Evolutionary conservation across 2,113 vertebrate genomes (phyloP), one percentile per base, ranked within the genome.

Genomic region (Rhombomys opimus): DNA sequence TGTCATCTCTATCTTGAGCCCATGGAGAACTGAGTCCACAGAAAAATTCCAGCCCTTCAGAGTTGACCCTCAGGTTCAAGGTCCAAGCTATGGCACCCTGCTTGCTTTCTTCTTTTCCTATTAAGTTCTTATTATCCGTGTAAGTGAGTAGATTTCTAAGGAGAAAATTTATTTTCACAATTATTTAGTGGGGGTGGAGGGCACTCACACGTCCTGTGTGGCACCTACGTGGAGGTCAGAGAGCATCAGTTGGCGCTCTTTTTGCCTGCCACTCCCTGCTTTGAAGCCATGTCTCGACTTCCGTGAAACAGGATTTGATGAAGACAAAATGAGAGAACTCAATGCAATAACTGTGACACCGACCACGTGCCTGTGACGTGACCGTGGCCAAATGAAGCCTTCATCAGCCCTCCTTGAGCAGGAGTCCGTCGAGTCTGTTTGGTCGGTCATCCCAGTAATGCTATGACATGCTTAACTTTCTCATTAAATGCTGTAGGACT

Each of bases 1-100:
- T 30, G 9, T 1, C 68, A 23, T 9, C n/a, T 52, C 84, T 15
- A 46, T 5, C 54, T 25, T 22, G 27, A 1, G 25, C 70, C 13
- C 13, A 59, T 52, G 50, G 59, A 87, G 46, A 82, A n/a, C 59
- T 18, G 41, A 52, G n/a, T 68, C 63, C 8, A 8, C 15, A 70
- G 68, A 9, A 50, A 17, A 27, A 57, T 7, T 77, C n/a, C 11
- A 12, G 5, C 8, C 70, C 0, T 18, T 8, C 4, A 54, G 61
- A n/a, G 30, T 0, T 5, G 46, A 46, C 3, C 12, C 27, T 82
- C 73, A 18, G 27, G 6, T 76, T 32, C 12, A n/a, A 91, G 92
- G 13, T 7, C 5, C 7, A 3, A 1, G 2, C 0, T 0, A 12
- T 5, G 7, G 15, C 7, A 8, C 1, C 38, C 11, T 54, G 22